phyloP scores from a whole-genome alignment of 2,113 vertebrate species.

The Embiotoca jacksoni region DNA sequence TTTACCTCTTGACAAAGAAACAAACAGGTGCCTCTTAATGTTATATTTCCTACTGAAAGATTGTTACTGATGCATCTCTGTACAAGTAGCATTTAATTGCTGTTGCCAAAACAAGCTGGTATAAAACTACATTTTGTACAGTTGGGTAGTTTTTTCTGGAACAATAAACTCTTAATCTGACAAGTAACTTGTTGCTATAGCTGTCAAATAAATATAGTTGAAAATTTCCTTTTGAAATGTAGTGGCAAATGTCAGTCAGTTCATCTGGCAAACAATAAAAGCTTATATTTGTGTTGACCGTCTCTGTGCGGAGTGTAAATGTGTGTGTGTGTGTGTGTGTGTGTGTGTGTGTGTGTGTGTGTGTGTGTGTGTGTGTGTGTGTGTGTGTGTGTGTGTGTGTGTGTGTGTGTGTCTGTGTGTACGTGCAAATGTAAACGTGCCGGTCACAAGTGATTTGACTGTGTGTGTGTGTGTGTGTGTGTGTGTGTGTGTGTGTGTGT shows the following conservation, averaged over 20 bases:
- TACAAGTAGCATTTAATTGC: too few relatives aligned
- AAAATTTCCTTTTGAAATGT: too few relatives aligned
- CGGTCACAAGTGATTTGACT: too few relatives aligned
- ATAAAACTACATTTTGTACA: background rate
- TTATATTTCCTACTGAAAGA: too few relatives aligned
- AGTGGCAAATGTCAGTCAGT: background rate
- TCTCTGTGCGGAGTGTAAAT: constrained; percentile 3
- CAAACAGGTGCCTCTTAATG: too few relatives aligned
- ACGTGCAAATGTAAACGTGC: too few relatives aligned
- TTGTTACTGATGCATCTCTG: too few relatives aligned
- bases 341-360: constrained; percentile 13
- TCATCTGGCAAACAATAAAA: constrained; percentile 24
- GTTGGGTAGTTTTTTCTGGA: background rate
- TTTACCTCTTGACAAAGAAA: too few relatives aligned
- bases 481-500: constrained; percentile 19
- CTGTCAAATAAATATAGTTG: background rate
- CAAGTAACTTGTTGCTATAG: background rate
- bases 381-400: constrained; percentile 9
- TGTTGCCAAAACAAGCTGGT: too few relatives aligned
- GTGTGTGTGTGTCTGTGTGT: constrained; percentile 12
- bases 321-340: constrained; percentile 37
- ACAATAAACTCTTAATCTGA: background rate
- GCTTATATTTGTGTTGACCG: constrained; percentile 19
- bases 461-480: constrained; percentile 15
- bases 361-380: constrained; percentile 31